Evolutionary conservation across 2,113 vertebrate species (phyloP).

Genomic region (Eira barbara): DNA sequence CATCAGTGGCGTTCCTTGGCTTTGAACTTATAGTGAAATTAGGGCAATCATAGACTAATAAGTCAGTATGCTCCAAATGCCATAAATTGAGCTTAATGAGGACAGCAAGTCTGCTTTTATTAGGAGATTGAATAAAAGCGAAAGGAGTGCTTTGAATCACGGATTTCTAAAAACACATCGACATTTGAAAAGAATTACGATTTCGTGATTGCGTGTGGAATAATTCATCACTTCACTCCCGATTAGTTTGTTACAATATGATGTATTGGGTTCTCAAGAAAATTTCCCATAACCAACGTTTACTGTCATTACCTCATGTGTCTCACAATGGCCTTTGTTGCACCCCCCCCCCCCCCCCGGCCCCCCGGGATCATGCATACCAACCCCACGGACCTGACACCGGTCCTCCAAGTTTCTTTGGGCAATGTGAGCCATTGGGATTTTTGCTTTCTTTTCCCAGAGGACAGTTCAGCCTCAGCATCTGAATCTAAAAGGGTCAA

Average conservation of each 20-base stretch:
- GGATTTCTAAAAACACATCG: background rate
- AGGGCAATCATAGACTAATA: background rate
- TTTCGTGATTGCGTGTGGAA: background rate
- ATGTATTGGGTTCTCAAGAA: background rate
- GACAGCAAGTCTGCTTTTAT: background rate
- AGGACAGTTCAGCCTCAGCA: background rate
- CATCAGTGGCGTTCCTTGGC: background rate
- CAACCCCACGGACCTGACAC: background rate
- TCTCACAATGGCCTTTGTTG: background rate
- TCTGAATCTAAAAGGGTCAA: background rate
- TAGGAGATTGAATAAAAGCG: background rate
- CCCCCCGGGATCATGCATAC: background rate
- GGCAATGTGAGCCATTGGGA: background rate
- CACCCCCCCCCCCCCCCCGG: rapidly evolving
- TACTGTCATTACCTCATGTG: background rate
- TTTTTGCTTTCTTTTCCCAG: background rate
- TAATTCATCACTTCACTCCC: background rate
- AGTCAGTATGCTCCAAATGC: background rate
- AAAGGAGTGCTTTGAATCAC: background rate
- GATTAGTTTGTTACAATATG: background rate
- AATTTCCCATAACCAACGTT: background rate
- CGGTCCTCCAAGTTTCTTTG: background rate
- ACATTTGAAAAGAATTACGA: background rate
- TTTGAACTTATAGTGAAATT: background rate
- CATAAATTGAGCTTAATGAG: background rate